Percentiles rank a stretch among this genome's conserved stretches.
Conservation (phyloP, 1,140 invertebrate genomes). For the Doryteuthis pealeii region DNA sequence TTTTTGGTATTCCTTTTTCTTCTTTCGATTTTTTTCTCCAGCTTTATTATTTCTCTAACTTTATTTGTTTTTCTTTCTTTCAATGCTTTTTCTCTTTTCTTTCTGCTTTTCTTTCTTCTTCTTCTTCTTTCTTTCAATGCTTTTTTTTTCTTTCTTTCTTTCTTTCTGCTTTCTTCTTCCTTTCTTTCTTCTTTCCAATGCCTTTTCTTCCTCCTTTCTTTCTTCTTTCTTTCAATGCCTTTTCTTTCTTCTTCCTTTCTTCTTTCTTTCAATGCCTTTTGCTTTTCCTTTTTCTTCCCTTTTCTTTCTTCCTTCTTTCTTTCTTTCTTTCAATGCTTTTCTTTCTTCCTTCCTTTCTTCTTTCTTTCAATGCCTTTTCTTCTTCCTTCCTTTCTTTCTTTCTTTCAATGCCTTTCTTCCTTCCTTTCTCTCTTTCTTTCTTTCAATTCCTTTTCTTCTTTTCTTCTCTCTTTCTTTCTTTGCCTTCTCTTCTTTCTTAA, state of each 20-base stretch:
- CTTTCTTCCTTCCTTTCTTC: conserved; percentile 12
- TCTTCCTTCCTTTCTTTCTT: conserved; percentile 11
- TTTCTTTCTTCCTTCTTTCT: not conserved
- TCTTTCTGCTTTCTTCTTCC: too few relatives aligned
- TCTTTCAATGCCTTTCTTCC: conserved; percentile 15
- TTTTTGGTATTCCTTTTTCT: too few relatives aligned
- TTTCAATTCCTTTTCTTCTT: not conserved
- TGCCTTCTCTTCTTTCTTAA: not conserved
- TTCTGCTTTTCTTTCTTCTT: not conserved
- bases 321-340: too few relatives aligned
- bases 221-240: not conserved
- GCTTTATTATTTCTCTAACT: too few relatives aligned
- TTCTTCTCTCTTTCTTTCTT: not conserved
- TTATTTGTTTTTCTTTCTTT: too few relatives aligned
- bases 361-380: conserved; percentile 16
- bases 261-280: not conserved
- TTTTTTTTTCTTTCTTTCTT: not conserved
- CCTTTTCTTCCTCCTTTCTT: not conserved
- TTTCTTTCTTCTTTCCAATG: not conserved
- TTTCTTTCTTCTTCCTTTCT: not conserved
- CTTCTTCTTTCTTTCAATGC: not conserved
- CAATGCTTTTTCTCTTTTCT: too few relatives aligned
- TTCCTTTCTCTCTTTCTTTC: conserved; percentile 10
- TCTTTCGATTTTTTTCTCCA: too few relatives aligned
- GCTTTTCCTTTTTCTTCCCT: not conserved